phyloP scores from a whole-genome alignment of 2,888 invertebrate genomes.

The Cephus pygmeus region DNA sequence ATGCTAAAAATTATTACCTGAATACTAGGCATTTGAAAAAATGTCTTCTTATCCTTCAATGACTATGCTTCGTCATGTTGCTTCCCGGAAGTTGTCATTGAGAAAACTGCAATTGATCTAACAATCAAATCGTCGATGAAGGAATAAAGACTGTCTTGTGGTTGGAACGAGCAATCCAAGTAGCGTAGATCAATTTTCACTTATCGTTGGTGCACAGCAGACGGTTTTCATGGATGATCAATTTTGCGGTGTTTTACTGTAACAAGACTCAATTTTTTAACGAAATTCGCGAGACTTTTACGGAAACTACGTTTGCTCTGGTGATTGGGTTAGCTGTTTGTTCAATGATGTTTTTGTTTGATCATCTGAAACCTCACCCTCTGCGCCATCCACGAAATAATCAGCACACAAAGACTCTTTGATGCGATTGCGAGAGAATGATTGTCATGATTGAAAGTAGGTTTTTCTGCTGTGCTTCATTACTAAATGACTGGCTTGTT shows the following conservation, averaged over 20 bases:
- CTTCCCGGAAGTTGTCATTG: neutral
- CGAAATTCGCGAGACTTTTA: neutral
- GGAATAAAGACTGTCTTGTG: neutral
- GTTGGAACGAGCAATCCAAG: neutral
- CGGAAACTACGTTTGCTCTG: neutral
- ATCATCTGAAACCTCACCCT: neutral
- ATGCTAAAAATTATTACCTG: neutral
- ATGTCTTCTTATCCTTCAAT: neutral
- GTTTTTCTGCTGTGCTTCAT: neutral
- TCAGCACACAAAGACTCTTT: neutral
- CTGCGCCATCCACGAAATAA: neutral
- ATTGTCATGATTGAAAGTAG: slow-evolving; percentile 1
- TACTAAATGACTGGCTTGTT: neutral
- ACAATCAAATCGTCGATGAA: neutral
- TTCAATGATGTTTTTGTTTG: neutral
- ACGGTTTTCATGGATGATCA: neutral
- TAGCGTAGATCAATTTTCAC: neutral
- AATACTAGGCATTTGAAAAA: neutral
- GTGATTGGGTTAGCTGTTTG: neutral
- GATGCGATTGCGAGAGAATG: neutral
- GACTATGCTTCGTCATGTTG: neutral
- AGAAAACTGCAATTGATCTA: neutral
- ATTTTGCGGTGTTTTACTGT: neutral
- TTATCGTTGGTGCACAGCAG: neutral
- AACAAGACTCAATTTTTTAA: neutral